Conservation (phyloP, 2,888 invertebrate species). For the Ichneumoninae sp. region DNA sequence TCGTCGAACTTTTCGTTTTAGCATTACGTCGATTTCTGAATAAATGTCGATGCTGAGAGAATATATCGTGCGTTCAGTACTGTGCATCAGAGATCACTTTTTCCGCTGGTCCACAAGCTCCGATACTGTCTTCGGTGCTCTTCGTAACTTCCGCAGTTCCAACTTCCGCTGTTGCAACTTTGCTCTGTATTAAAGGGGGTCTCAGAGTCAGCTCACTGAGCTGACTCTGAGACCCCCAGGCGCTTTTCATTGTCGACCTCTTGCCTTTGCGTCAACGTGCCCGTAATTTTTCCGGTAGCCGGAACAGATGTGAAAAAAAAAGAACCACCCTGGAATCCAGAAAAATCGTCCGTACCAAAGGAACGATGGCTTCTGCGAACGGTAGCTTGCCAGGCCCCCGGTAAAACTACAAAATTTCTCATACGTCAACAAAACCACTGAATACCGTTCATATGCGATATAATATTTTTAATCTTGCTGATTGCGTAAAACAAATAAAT, state of each 20-base stretch:
- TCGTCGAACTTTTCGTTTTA: background rate
- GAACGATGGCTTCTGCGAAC: background rate
- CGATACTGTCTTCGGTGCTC: background rate
- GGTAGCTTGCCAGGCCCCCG: background rate
- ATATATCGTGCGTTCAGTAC: background rate
- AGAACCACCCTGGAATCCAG: background rate
- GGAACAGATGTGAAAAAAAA: constrained; percentile 16
- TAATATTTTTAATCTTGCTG: background rate
- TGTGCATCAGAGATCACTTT: background rate
- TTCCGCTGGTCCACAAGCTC: background rate
- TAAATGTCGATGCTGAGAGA: too few relatives aligned
- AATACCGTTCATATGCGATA: background rate
- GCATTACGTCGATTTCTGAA: background rate
- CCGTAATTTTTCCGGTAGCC: background rate
- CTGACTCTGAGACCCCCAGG: background rate
- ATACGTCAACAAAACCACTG: background rate
- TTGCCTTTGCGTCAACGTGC: background rate
- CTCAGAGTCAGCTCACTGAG: background rate
- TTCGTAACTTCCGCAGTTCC: background rate
- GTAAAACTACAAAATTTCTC: background rate
- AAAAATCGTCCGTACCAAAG: background rate
- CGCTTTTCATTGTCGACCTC: constrained; percentile 35
- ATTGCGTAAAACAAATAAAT: too few relatives aligned
- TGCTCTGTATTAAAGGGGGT: constrained; percentile 8
- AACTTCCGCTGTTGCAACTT: background rate